These are phyloP conservation scores for Elanoides forficatus DNA, from an alignment of 2,113 vertebrate species.

Conservation along the genomic window DNA sequence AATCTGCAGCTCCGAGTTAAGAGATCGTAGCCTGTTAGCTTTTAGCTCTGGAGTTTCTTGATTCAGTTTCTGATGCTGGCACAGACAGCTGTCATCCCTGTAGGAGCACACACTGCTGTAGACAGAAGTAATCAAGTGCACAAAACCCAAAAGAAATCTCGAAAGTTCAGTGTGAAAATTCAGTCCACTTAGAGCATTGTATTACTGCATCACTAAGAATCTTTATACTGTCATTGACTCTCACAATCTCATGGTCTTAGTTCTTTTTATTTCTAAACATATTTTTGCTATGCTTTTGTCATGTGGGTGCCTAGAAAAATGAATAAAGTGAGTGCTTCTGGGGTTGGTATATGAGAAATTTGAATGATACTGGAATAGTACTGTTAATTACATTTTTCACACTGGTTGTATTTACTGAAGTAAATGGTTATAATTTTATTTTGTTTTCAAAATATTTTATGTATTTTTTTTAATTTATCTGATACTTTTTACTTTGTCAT, in stretches of 20 bases:
- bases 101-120: slow-evolving; percentile 22
- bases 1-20: slow-evolving; percentile 11
- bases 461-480: neutral
- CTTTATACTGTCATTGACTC: neutral
- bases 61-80: slow-evolving; percentile 13
- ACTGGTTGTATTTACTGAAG: neutral
- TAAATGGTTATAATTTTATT: neutral
- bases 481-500: neutral
- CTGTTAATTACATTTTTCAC: neutral
- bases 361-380: neutral
- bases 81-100: neutral
- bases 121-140: slow-evolving; percentile 24
- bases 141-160: neutral
- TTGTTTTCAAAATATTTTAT: neutral
- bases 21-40: slow-evolving; percentile 30
- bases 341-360: neutral
- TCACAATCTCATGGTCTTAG: neutral
- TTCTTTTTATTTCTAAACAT: neutral
- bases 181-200: neutral
- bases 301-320: neutral
- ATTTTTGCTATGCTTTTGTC: neutral
- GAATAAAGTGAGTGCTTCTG: neutral
- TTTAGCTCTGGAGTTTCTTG: slow-evolving; percentile 14
- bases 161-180: neutral
- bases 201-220: neutral